phyloP scores from a whole-genome alignment of 2,113 vertebrate genomes.

The Hippocampus comes region DNA sequence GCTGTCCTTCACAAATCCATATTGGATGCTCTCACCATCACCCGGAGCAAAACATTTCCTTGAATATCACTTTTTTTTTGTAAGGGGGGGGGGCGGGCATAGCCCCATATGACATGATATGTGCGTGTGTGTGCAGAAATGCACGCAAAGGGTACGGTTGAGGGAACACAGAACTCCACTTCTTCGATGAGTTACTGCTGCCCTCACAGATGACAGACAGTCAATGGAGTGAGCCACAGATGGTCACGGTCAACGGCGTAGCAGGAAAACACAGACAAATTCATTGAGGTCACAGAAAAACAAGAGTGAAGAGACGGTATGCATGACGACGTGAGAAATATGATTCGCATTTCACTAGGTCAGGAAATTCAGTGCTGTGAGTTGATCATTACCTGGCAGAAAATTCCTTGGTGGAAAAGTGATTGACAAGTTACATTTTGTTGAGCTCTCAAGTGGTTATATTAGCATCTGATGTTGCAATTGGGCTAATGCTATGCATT shows the following conservation, averaged over 20 bases:
- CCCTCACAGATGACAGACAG: slow-evolving; percentile 49
- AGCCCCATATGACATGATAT: slow-evolving; percentile 18
- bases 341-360: background rate
- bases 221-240: slow-evolving; percentile 46
- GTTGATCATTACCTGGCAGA: background rate
- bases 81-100: background rate
- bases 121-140: slow-evolving; percentile 11
- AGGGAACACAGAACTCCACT: slow-evolving; percentile 20
- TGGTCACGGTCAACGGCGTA: slow-evolving; percentile 37
- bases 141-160: slow-evolving; percentile 15
- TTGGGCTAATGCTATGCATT: background rate
- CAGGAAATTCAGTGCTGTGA: background rate
- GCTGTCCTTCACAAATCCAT: slow-evolving; percentile 58
- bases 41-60: slow-evolving; percentile 42
- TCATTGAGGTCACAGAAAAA: slow-evolving; percentile 26
- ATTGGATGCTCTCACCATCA: slow-evolving; percentile 40
- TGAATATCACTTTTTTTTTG: slow-evolving; percentile 3
- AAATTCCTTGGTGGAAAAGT: background rate
- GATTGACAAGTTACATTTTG: background rate
- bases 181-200: slow-evolving; percentile 43
- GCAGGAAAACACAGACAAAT: slow-evolving; percentile 51
- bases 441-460: background rate
- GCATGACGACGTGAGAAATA: background rate
- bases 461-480: background rate
- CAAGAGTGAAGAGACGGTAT: background rate